phyloP scores from a whole-genome alignment of 2,888 invertebrate species.

The Trissolcus japonicus region DNA sequence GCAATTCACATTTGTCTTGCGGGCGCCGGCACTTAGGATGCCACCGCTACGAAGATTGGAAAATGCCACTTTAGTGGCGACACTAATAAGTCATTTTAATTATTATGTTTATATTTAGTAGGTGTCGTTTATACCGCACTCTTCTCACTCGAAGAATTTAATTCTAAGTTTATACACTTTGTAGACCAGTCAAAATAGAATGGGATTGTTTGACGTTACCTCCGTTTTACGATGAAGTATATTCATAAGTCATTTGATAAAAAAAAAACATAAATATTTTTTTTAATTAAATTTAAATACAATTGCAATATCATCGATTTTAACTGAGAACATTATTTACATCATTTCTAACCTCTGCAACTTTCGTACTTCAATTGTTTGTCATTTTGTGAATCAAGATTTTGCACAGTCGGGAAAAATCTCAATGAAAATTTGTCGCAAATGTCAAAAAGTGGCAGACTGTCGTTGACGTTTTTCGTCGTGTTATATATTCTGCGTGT shows the following conservation, averaged over 20 bases:
- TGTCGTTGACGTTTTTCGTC: neutral
- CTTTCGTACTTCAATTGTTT: too few species aligned
- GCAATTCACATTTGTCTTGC: constrained; percentile 36
- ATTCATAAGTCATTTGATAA: too few species aligned
- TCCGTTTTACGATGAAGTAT: too few species aligned
- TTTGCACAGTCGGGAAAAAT: neutral
- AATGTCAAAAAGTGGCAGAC: neutral
- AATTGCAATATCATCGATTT: too few species aligned
- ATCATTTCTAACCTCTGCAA: too few species aligned
- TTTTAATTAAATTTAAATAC: too few species aligned
- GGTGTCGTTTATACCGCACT: neutral
- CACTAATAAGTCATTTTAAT: constrained; percentile 49
- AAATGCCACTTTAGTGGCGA: constrained; percentile 47
- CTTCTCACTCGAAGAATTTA: too few species aligned
- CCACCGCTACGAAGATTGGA: constrained; percentile 38
- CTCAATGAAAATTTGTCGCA: neutral
- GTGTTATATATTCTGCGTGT: constrained; percentile 7
- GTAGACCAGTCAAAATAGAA: neutral
- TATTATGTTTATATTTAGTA: constrained; percentile 39
- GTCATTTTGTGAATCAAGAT: too few species aligned
- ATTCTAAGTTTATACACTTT: neutral
- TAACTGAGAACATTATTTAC: too few species aligned
- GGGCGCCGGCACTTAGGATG: constrained; percentile 34
- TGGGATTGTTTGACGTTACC: too few species aligned
- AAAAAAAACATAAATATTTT: too few species aligned